Conservation (phyloP, 2,113 vertebrate species). For the Pagrus major region DNA sequence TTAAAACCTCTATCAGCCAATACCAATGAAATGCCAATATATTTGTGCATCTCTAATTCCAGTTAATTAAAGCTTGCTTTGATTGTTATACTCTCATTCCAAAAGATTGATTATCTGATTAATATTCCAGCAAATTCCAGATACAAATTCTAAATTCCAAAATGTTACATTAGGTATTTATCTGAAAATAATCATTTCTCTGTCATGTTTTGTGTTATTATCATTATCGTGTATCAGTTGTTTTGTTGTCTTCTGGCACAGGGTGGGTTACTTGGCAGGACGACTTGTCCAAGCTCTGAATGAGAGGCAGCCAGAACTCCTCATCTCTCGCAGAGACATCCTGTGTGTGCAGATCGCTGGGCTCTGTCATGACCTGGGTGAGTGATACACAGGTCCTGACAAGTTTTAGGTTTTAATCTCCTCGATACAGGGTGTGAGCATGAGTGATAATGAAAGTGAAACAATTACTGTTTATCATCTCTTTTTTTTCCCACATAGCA, state of each 20-base stretch:
- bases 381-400: slow-evolving; percentile 4
- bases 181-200: neutral
- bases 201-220: neutral
- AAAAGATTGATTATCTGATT: neutral
- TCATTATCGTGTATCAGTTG: fast-evolving
- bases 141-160: too few species aligned
- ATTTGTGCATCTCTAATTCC: too few species aligned
- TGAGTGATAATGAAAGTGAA: neutral
- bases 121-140: neutral
- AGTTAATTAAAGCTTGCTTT: neutral
- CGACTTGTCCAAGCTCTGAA: slow-evolving; percentile 85
- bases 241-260: slow-evolving; percentile 65
- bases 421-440: neutral
- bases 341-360: slow-evolving; percentile 97
- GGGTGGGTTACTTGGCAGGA: slow-evolving; percentile 90
- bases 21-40: too few species aligned
- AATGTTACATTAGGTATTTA: neutral
- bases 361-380: slow-evolving; percentile 96
- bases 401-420: neutral
- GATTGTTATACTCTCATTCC: neutral
- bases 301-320: slow-evolving; percentile 90
- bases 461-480: neutral
- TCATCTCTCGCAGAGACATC: slow-evolving; percentile 88
- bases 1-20: too few species aligned
- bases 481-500: neutral